phyloP scores from a whole-genome alignment of 1,140 invertebrate genomes.

The Oreohelix idahoensis region DNA sequence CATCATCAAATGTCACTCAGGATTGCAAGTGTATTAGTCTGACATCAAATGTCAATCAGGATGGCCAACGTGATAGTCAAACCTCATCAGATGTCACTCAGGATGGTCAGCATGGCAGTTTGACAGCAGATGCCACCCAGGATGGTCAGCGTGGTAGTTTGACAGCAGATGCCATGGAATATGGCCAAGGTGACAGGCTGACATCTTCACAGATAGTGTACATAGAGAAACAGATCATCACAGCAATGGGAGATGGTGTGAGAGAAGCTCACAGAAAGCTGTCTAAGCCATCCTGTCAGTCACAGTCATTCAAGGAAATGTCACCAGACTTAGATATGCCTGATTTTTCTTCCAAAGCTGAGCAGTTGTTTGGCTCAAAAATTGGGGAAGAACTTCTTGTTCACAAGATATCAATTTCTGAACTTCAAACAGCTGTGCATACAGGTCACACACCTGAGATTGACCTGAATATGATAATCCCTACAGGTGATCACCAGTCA shows the following conservation, averaged over 20 bases:
- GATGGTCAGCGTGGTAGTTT: not conserved
- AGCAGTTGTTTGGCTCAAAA: not conserved
- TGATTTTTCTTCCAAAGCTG: not conserved
- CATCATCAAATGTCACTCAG: not conserved
- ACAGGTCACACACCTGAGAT: not conserved
- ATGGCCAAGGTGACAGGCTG: not conserved
- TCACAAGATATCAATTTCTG: not conserved
- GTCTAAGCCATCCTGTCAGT: not conserved
- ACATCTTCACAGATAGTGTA: no score
- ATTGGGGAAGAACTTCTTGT: not conserved
- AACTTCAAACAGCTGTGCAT: no score
- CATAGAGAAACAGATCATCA: not conserved
- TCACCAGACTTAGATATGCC: not conserved
- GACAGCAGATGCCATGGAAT: not conserved
- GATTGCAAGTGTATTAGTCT: not conserved
- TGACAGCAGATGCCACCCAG: not conserved
- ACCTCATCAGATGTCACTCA: not conserved
- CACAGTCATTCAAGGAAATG: not conserved
- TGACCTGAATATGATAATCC: no score
- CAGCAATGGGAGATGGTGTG: constrained; percentile 23
- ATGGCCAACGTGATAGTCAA: not conserved
- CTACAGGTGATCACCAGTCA: no score
- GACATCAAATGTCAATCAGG: not conserved
- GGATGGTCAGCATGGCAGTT: not conserved
- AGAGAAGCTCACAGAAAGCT: not conserved